Evolutionary conservation across 2,888 invertebrate genomes (phyloP), one percentile per base, ranked within the genome.

Genomic region (Leptinotarsa peninsularis): DNA sequence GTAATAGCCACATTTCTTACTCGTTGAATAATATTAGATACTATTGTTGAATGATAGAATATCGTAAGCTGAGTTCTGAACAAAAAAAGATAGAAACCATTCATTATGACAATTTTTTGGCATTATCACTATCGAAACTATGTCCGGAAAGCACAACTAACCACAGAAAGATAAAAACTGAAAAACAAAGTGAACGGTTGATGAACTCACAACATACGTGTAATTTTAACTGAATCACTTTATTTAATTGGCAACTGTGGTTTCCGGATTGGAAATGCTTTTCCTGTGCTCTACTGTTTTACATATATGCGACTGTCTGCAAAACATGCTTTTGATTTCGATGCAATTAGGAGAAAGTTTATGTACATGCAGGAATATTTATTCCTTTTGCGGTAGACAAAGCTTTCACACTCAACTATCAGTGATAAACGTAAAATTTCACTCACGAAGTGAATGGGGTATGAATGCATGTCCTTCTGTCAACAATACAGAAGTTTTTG

Each of bases 211-310:
- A 43, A 43, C 43, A 50, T 70, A 71, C 73, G 54, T 76, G 66
- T 66, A 73, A 75, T 76, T 68, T 74, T 76, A 72, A 66, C 66
- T 67, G 69, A 72, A 71, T 71, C 70, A 74, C 72, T 70, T 75
- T 75, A 73, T 67, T 73, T 76, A 78, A 75, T 71, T 63, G 63
- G 52, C 69, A 73, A 70, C 72, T 72, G 71, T 43, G 43, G 67
- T 67, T 75, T 78, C 75, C 78, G 73, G 72, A 71, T 52, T 66
- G 68, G 63, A 71, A 68, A 60, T 49, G n/a, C 52, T 67, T 67
- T 78, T 74, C 76, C 74, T 67, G 54, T 74, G 60, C 18, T 67
- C n/a, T 67, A 66, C n/a, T 33, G 63, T 14, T 63, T 43, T 63
- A 43, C 63, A 63, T n/a, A 63, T n/a, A 58, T 58, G 69, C 56